phyloP scores from a whole-genome alignment of 2,797 vertebrate genomes.

The Spondyliosoma cantharus region DNA sequence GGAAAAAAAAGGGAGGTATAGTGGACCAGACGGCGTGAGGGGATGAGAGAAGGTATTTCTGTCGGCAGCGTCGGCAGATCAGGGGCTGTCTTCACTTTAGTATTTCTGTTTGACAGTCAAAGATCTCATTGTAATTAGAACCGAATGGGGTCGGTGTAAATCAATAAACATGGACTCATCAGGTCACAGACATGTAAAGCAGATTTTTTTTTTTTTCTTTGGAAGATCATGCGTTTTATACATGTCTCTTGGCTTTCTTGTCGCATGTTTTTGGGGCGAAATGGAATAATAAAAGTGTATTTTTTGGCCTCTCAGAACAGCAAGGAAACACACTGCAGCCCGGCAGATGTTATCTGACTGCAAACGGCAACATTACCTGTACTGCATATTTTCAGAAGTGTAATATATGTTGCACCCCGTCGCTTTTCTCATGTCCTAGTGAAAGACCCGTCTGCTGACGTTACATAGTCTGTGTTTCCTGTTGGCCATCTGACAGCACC shows the following conservation, averaged over 20 bases:
- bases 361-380: constrained; percentile 12
- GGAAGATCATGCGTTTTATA: neutral
- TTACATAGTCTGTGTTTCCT: constrained; percentile 73
- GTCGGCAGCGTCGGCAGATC: constrained; percentile 20
- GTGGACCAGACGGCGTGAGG: constrained; percentile 7
- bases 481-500: constrained; percentile 82
- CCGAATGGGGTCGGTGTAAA: neutral
- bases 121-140: constrained; percentile 28
- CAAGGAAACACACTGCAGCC: neutral
- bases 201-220: neutral
- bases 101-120: constrained; percentile 23
- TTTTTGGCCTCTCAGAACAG: constrained; percentile 29
- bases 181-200: constrained; percentile 8
- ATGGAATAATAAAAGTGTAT: neutral
- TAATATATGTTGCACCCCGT: constrained; percentile 30
- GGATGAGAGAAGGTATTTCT: constrained; percentile 17
- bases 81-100: neutral
- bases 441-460: constrained; percentile 72
- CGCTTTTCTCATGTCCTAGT: constrained; percentile 41
- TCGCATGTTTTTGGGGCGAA: neutral
- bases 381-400: constrained; percentile 30
- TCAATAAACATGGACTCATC: constrained; percentile 10
- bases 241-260: neutral
- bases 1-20: constrained; percentile 37
- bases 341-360: constrained; percentile 52